phyloP scores from a whole-genome alignment of 1,140 invertebrate species.

The honey bee (Apis mellifera) region DNA sequence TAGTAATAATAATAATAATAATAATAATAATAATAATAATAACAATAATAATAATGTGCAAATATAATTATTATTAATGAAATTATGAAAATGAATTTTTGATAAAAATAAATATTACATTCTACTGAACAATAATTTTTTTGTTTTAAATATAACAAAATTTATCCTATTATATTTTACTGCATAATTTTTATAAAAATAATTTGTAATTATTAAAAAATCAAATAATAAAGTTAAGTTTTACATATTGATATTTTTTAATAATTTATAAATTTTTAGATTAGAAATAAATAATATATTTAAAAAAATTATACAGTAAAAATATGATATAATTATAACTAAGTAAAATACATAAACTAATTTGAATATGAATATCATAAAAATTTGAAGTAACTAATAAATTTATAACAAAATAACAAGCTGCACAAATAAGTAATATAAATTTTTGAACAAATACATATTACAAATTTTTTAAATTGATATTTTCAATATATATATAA shows the following conservation, averaged over 20 bases:
- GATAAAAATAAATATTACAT: slow-evolving; percentile 21
- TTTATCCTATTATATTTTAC: slow-evolving; percentile 4
- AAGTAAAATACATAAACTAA: background rate
- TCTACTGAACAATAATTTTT: background rate
- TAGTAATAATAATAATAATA: slow-evolving; percentile 17
- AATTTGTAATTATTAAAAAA: slow-evolving; percentile 27
- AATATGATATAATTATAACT: slow-evolving; percentile 12
- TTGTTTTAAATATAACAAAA: background rate
- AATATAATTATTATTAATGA: slow-evolving; percentile 17
- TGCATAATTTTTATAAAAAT: slow-evolving; percentile 27
- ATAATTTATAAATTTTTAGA: background rate
- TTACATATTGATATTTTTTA: background rate
- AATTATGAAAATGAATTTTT: slow-evolving; percentile 5
- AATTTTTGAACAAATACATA: slow-evolving; percentile 46
- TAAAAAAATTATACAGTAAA: slow-evolving; percentile 22
- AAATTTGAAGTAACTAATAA: slow-evolving; percentile 39
- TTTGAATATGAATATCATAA: slow-evolving; percentile 29
- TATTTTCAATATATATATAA: slow-evolving; percentile 39
- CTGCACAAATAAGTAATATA: slow-evolving; percentile 44
- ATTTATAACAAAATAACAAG: slow-evolving; percentile 56
- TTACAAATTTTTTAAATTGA: slow-evolving; percentile 39
- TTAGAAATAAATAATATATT: background rate
- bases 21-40: slow-evolving; percentile 28
- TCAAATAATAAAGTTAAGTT: slow-evolving; percentile 9
- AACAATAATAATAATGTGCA: slow-evolving; percentile 32